phyloP scores from a whole-genome alignment of 2,113 vertebrate species.

The Meleagris gallopavo region DNA sequence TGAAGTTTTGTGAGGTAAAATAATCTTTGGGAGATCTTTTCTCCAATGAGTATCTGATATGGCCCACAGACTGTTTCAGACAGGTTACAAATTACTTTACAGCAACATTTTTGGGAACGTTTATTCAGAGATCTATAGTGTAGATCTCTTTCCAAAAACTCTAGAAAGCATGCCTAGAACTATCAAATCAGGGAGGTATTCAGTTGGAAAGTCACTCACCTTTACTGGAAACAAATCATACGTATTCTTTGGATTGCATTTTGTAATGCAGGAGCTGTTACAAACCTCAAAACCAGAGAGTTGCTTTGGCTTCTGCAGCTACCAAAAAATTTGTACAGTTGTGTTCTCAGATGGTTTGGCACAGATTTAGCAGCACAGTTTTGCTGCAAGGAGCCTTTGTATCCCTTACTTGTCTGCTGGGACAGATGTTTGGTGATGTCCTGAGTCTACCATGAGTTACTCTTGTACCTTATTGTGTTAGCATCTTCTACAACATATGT shows the following conservation, averaged over 20 bases:
- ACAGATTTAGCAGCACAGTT: not conserved
- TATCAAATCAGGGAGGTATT: not conserved
- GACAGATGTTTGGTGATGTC: not conserved
- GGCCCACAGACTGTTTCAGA: not conserved
- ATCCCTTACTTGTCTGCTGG: not conserved
- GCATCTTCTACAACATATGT: not conserved
- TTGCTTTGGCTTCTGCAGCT: conserved; percentile 3
- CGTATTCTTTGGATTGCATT: not conserved
- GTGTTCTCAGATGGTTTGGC: not conserved
- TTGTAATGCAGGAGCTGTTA: not conserved
- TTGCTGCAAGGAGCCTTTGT: not conserved
- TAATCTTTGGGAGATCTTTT: not conserved
- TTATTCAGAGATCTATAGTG: not conserved
- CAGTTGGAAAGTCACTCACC: not conserved
- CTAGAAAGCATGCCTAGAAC: not conserved
- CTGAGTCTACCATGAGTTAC: not conserved
- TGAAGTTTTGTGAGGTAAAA: not conserved
- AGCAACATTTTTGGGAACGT: not conserved
- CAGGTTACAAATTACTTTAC: not conserved
- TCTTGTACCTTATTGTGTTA: not conserved
- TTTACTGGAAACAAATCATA: not conserved
- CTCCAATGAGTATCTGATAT: not conserved
- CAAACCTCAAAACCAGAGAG: conserved; percentile 1
- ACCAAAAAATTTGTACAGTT: not conserved
- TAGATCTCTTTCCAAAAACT: not conserved